Conservation (phyloP, 2,797 vertebrate species). For the Jordanella pulchra region DNA sequence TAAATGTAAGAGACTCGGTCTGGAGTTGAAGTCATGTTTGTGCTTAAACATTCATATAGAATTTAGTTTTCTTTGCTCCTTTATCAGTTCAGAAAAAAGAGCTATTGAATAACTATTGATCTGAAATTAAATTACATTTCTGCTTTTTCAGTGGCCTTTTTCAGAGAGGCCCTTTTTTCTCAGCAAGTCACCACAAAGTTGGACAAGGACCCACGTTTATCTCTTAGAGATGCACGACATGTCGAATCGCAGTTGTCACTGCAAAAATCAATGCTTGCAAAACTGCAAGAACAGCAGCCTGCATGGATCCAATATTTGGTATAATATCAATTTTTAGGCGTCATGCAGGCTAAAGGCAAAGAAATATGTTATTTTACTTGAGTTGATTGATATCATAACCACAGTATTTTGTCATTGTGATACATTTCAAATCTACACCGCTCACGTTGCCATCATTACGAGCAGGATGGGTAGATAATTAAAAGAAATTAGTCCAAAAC, state of each 20-base stretch:
- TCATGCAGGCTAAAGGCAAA: not conserved
- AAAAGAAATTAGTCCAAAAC: too few relatives aligned
- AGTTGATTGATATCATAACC: not conserved
- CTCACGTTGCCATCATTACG: too few relatives aligned
- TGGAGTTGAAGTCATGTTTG: conserved; percentile 24
- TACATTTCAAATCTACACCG: too few relatives aligned
- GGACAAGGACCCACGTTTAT: not conserved
- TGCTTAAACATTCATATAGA: too few relatives aligned
- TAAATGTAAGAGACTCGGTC: conserved; percentile 43
- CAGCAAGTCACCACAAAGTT: not conserved
- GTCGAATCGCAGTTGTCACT: not conserved
- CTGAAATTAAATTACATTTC: not conserved
- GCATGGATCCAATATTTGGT: not conserved
- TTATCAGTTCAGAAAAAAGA: too few relatives aligned
- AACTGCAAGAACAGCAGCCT: not conserved
- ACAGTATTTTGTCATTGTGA: not conserved
- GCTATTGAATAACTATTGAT: not conserved
- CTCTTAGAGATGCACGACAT: not conserved
- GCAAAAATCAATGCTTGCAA: not conserved
- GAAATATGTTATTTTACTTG: not conserved
- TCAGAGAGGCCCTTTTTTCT: not conserved
- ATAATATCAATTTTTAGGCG: not conserved
- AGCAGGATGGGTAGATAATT: too few relatives aligned
- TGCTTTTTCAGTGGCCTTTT: not conserved
- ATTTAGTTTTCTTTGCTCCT: too few relatives aligned